These are phyloP conservation scores for Sebastes iracundus DNA, from an alignment of 2,797 vertebrate genomes.

Conservation along the genomic window DNA sequence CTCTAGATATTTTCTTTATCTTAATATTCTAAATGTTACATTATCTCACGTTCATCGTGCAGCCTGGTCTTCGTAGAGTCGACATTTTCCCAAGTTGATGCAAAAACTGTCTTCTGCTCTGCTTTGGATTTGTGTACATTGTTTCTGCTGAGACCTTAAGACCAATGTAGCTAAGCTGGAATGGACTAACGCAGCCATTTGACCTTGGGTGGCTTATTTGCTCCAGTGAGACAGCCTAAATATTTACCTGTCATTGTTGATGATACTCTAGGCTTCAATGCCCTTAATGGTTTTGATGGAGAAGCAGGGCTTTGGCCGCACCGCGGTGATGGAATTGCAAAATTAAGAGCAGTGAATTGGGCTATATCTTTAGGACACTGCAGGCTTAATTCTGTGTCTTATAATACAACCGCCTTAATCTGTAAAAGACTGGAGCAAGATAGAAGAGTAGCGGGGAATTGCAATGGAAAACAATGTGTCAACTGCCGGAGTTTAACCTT, in stretches of 20 bases:
- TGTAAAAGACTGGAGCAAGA: slow-evolving; percentile 73
- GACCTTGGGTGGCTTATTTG: slow-evolving; percentile 81
- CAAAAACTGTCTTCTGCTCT: slow-evolving; percentile 29
- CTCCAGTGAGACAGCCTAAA: slow-evolving; percentile 82
- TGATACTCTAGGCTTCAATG: slow-evolving; percentile 78
- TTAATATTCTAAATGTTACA: slow-evolving; percentile 73
- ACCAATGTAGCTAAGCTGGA: slow-evolving; percentile 70
- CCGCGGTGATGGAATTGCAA: slow-evolving; percentile 77
- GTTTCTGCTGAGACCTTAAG: slow-evolving; percentile 69
- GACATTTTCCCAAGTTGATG: slow-evolving; percentile 36
- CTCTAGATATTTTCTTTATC: slow-evolving; percentile 61
- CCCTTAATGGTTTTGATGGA: slow-evolving; percentile 83
- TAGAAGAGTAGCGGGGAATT: slow-evolving; percentile 71
- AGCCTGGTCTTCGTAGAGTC: slow-evolving; percentile 3
- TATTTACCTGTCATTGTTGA: slow-evolving; percentile 86
- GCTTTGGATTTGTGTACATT: slow-evolving; percentile 63
- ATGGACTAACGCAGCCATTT: slow-evolving; percentile 70
- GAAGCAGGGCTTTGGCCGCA: slow-evolving; percentile 76
- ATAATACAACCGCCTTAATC: slow-evolving; percentile 77
- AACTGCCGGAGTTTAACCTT: slow-evolving; percentile 74
- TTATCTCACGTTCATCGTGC: slow-evolving; percentile 51
- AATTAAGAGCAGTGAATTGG: slow-evolving; percentile 82
- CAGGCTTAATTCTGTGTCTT: slow-evolving; percentile 77
- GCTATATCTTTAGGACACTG: slow-evolving; percentile 77
- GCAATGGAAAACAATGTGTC: slow-evolving; percentile 76